Base-by-base conservation (phyloP, 2,888 invertebrate species). In the Helleia helle region DNA sequence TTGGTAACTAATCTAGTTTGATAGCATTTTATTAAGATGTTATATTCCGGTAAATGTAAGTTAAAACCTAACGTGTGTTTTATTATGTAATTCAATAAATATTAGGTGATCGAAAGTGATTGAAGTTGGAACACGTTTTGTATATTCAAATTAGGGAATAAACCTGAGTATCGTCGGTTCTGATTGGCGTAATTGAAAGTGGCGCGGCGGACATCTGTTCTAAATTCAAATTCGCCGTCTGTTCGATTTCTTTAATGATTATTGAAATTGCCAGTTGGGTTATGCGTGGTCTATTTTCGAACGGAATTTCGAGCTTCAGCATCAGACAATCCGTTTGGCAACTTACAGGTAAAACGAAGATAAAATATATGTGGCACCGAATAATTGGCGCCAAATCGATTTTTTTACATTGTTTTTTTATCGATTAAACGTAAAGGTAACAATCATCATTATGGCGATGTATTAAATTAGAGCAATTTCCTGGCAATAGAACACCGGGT, bases 191-290 rank as follows among this genome's bases (percentile, higher is more conserved):
- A 70, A 73, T 70, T 61, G 68, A 59, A 67, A 60, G 59, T 59
- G 60, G 63, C 56, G 56, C 55, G 50, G 51, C 65, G 58, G 60
- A 67, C 62, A 66, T 65, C 66, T 69, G 68, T 64, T 65, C 62
- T 52, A 56, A 63, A 64, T 63, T 61, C 59, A 56, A 65, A 66
- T 62, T 59, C 63, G 59, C 64, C 62, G 58, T 58, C 63, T 62
- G 65, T 63, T 59, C 66, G 58, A 56, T 59, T 64, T 65, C 71
- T 70, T 66, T 74, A 79, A 77, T 76, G 76, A 75, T 77, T 75
- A 77, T 79, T 76, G 77, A 75, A 74, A 75, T 72, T 67, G 71
- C 70, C 74, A 66, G 68, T 68, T 60, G 60, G 55, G 48, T 48
- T 55, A 55, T 56, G 59, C 58, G 55, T 56, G 65, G 59, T 71